Evolutionary conservation across 2,888 invertebrate genomes (phyloP), one percentile per base, ranked within the genome.

Genomic region (Lydus trimaculatus): DNA sequence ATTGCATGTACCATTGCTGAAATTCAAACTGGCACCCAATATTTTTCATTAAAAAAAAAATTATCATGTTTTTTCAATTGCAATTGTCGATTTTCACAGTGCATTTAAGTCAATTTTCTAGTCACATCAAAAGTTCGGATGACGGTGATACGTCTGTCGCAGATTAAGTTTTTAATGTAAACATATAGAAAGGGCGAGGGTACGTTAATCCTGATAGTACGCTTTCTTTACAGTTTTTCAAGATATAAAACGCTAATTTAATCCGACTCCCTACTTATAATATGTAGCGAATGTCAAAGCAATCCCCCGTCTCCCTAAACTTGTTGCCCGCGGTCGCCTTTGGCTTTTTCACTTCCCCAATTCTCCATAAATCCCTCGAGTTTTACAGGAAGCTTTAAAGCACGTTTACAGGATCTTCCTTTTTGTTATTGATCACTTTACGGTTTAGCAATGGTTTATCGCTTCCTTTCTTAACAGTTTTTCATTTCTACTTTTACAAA

Each of bases 201-300:
- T 73, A 75, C 66, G 71, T 69, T 74, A 72, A 72, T 75, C 76
- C 67, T 70, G 67, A 69, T 72, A 67, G 73, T 69, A 72, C 77
- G 73, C 72, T 70, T 78, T 76, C 79, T 81, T 80, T 81, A 76
- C 78, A 76, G 78, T 78, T 80, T 81, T 79, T 79, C 77, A 73
- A 76, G 79, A 77, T 80, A 82, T 80, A 81, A 82, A 82, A 81
- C 82, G 80, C 82, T 83, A 83, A 83, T 83, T 83, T 83, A 83
- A 84, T 84, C 82, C 79, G 76, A 74, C 76, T 78, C 78, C 79
- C 79, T 78, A 79, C 81, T 82, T 82, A 80, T 81, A 80, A 79
- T 79, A 78, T 77, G 77, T 73, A 74, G 78, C 75, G 80, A 79
- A 79, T 82, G 81, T 82, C 81, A 81, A 81, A 82, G 78, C 73